A percentile compares a stretch with the other conserved stretches of the same genome.
phyloP scores from a whole-genome alignment of 2,888 invertebrate genomes.

The Thymelicus lineola region DNA sequence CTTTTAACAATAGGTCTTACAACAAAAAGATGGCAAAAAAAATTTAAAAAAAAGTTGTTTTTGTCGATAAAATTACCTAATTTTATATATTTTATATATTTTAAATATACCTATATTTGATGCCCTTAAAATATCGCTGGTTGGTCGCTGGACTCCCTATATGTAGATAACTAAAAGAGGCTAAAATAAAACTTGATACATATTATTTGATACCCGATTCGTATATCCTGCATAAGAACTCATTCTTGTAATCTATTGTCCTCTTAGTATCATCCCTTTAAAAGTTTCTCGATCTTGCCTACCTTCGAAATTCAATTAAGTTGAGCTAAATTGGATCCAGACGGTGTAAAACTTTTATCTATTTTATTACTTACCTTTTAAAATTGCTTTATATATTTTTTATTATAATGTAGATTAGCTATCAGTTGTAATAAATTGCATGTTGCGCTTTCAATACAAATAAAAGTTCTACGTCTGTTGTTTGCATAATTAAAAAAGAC shows the following conservation, averaged over 20 bases:
- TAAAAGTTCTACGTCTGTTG: not conserved
- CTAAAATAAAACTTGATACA: not conserved
- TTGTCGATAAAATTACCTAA: too few relatives aligned
- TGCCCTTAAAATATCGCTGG: too few relatives aligned
- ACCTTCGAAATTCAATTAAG: conserved; percentile 37
- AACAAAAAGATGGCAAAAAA: too few relatives aligned
- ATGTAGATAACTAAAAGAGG: too few relatives aligned
- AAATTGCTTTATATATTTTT: conserved; percentile 7
- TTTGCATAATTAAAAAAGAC: not conserved
- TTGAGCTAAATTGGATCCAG: conserved; percentile 36
- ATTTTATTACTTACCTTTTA: conserved; percentile 29
- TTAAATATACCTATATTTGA: too few relatives aligned
- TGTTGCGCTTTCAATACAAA: not conserved
- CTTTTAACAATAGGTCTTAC: too few relatives aligned
- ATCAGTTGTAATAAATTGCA: conserved; percentile 10
- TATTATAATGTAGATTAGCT: not conserved
- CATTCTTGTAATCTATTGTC: conserved; percentile 27
- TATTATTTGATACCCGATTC: not conserved
- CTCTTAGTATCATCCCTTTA: conserved; percentile 24
- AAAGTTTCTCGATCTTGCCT: conserved; percentile 32
- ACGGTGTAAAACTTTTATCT: conserved; percentile 32
- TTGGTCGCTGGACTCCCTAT: too few relatives aligned
- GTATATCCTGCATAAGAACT: conserved; percentile 12
- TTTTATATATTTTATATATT: too few relatives aligned
- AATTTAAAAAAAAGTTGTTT: too few relatives aligned